Percentiles rank a stretch among this genome's conserved stretches.
phyloP scores from a whole-genome alignment of 2,888 invertebrate species.

The Petrolisthes cinctipes region DNA sequence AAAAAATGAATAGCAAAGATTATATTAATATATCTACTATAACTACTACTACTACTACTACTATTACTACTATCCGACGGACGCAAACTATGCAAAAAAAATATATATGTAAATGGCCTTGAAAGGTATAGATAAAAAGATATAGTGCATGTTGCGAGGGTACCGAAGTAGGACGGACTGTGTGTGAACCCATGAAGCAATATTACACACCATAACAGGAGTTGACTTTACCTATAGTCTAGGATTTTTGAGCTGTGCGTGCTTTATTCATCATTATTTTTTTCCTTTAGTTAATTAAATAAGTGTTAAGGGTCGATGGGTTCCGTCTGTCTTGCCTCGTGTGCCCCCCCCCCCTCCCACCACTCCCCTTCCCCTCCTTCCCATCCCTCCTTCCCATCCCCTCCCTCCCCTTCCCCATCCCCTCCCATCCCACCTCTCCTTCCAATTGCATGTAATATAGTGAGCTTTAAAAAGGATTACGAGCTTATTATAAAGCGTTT shows the following conservation, averaged over 20 bases:
- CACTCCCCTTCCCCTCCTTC: background rate
- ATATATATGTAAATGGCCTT: background rate
- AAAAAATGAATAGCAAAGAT: constrained; percentile 7
- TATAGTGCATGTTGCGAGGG: background rate
- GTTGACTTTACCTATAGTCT: background rate
- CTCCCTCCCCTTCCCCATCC: background rate
- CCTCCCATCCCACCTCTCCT: constrained; percentile 12
- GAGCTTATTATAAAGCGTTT: constrained; percentile 14
- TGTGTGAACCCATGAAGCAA: background rate
- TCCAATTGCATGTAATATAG: constrained; percentile 8
- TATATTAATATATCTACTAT: background rate
- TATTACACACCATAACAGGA: background rate
- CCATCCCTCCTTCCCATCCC: constrained; percentile 5
- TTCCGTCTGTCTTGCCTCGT: background rate
- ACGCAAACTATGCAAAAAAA: constrained; percentile 12
- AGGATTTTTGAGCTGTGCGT: constrained; percentile 16
- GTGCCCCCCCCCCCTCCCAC: background rate
- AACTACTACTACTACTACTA: background rate
- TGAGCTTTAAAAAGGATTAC: constrained; percentile 8
- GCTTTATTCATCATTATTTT: background rate
- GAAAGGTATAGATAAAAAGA: background rate
- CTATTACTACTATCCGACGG: background rate
- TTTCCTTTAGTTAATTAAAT: background rate
- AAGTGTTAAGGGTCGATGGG: constrained; percentile 14
- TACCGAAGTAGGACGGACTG: background rate